These are phyloP conservation scores for Aphaenogaster ashmeadi DNA, from an alignment of 1,140 invertebrate species.

Conservation along the genomic window DNA sequence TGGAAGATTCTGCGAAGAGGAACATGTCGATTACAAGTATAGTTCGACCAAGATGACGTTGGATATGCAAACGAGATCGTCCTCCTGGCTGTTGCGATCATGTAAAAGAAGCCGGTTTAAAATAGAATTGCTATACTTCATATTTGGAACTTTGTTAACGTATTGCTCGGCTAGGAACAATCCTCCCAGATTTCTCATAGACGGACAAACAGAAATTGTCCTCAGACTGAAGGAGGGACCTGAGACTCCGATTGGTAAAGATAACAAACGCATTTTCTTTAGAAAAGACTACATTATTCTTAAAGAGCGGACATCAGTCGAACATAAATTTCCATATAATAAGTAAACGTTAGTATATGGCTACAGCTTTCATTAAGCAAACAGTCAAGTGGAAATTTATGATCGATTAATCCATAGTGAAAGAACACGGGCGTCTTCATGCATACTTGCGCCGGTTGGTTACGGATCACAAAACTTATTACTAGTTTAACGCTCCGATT, in stretches of 20 bases:
- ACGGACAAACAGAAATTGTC: constrained; percentile 96
- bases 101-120: constrained; percentile 75
- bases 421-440: constrained; percentile 35
- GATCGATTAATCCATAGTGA: constrained; percentile 36
- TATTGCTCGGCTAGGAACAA: constrained; percentile 89
- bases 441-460: constrained; percentile 18
- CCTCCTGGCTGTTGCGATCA: constrained; percentile 70
- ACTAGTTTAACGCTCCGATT: constrained; percentile 26
- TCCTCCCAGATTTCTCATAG: constrained; percentile 94
- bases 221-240: constrained; percentile 95
- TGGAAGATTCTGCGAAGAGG: background rate
- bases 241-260: constrained; percentile 94
- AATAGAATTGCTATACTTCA: constrained; percentile 58
- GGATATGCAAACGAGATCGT: constrained; percentile 57
- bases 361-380: background rate
- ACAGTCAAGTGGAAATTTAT: background rate
- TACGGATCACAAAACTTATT: constrained; percentile 59
- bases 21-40: constrained; percentile 67
- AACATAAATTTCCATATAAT: background rate
- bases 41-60: constrained; percentile 66
- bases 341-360: background rate
- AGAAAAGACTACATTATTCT: background rate
- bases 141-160: constrained; percentile 59
- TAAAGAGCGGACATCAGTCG: background rate
- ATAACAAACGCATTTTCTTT: constrained; percentile 4